Base-by-base conservation (phyloP, 2,888 invertebrate species). In the Cheilosia scutellata region DNA sequence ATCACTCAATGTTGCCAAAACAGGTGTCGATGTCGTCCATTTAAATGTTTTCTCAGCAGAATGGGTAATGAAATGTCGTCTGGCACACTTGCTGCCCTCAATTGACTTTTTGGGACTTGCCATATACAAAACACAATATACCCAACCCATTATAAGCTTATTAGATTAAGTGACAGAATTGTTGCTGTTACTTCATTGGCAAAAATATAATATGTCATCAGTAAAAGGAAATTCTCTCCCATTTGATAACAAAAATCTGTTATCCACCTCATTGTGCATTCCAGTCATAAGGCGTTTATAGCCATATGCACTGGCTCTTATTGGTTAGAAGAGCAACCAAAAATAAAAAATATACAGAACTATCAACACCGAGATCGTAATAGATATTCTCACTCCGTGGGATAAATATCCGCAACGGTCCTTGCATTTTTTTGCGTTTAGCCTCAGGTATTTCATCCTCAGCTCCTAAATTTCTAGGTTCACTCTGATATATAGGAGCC, bases 371-470 rank as follows among this genome's bases (percentile, higher is more conserved):
- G 47, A 60, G 70, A 71, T 68, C 55, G 66, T 47, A 72, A 82
- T 72, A 72, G 72, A 72, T 79, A 72, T 77, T 62, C 63, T 57
- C 33, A 53, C 60, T 65, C 44, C 65, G 11, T 66, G 58, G 74
- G 53, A 71, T 80, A 63, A 70, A 78, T 68, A 70, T 65, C 78
- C 74, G 57, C 62, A 74, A 37, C 49, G 60, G 74, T 74, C 62
- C 44, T 80, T 80, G 76, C 66, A 75, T 76, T 86, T 80, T 84
- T 86, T 86, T 71, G 66, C 60, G 66, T 84, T 40, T 57, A 55
- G 27, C 80, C 76, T 72, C 58, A 63, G 80, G 75, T 76, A 82
- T 82, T 84, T 53, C 68, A 68, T 70, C 57, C 57, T 51, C 25
- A 53, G 68, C 9, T 49, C 31, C 62, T 33, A 49, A 51, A 40